Percentiles rank a stretch among this genome's conserved stretches.
phyloP scores from a whole-genome alignment of 2,797 vertebrate genomes.

The Schizopygopsis malacanthus region DNA sequence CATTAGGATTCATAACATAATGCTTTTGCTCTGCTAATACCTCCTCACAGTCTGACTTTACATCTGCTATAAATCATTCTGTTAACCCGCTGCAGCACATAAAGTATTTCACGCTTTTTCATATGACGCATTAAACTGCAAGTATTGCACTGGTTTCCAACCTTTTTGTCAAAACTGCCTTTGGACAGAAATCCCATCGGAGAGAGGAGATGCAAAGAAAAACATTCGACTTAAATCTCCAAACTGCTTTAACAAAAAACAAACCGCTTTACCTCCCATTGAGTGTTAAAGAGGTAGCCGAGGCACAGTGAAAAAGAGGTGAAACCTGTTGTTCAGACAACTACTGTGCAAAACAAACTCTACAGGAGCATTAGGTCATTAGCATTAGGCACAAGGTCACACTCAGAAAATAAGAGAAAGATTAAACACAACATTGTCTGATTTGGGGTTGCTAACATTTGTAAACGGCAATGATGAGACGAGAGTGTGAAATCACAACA shows the following conservation, averaged over 20 bases:
- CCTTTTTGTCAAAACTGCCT: background rate
- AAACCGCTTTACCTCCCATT: background rate
- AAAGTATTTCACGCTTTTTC: background rate
- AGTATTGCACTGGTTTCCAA: background rate
- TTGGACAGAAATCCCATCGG: background rate
- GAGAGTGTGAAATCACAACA: background rate
- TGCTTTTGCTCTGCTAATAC: slow-evolving; percentile 19
- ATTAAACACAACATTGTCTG: background rate
- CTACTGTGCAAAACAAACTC: background rate
- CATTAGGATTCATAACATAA: slow-evolving; percentile 26
- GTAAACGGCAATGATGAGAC: background rate
- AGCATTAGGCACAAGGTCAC: background rate
- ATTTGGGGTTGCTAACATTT: background rate
- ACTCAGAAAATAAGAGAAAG: background rate
- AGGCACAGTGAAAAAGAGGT: background rate
- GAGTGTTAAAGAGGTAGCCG: background rate
- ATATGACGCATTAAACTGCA: background rate
- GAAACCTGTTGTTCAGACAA: background rate
- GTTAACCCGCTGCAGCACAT: slow-evolving; percentile 15
- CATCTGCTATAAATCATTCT: slow-evolving; percentile 28
- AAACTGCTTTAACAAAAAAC: slow-evolving; percentile 10
- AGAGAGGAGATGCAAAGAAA: slow-evolving; percentile 21
- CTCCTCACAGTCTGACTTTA: slow-evolving; percentile 10
- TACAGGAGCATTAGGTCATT: background rate
- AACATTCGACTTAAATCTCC: background rate